Conservation (phyloP, 92 coral and sea anemone genomes). For the Siderastrea radians region DNA sequence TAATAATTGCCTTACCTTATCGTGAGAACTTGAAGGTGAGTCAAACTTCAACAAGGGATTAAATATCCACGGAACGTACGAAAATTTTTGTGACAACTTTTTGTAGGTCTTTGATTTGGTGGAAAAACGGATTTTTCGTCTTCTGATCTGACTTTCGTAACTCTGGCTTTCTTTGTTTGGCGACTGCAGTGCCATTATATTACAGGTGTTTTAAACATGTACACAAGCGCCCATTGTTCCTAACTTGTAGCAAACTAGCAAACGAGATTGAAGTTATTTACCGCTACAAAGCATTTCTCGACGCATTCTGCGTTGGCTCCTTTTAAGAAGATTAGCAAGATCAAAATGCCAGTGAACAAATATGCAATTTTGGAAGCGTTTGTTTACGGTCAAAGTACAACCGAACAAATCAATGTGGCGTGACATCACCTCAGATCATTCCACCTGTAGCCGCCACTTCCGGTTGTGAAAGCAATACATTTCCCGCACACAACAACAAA, state of each 20-base stretch:
- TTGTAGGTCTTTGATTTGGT: conserved; percentile 18
- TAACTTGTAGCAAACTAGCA: too few species aligned
- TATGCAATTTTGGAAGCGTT: not conserved
- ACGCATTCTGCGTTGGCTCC: conserved; percentile 11
- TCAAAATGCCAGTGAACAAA: not conserved
- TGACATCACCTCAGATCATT: conserved; percentile 43
- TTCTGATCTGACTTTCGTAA: not conserved
- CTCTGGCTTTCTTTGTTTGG: not conserved
- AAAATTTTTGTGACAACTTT: not conserved
- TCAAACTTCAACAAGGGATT: conserved; percentile 11
- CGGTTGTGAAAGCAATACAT: not conserved
- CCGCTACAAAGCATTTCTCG: not conserved
- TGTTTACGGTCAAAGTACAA: conserved; percentile 10
- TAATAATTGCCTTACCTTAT: conserved; percentile 11
- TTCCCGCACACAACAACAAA: not conserved
- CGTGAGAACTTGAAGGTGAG: not conserved
- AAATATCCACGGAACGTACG: conserved; percentile 33
- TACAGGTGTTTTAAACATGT: not conserved
- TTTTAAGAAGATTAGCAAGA: conserved; percentile 6
- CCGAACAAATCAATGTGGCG: not conserved
- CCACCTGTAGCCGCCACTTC: conserved; percentile 23
- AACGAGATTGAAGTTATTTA: not conserved
- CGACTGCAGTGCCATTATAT: not conserved
- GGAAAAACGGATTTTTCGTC: conserved; percentile 13
- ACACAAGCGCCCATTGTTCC: not conserved